Conservation (phyloP, 2,888 invertebrate genomes). For the Thysanoteuthis rhombus region DNA sequence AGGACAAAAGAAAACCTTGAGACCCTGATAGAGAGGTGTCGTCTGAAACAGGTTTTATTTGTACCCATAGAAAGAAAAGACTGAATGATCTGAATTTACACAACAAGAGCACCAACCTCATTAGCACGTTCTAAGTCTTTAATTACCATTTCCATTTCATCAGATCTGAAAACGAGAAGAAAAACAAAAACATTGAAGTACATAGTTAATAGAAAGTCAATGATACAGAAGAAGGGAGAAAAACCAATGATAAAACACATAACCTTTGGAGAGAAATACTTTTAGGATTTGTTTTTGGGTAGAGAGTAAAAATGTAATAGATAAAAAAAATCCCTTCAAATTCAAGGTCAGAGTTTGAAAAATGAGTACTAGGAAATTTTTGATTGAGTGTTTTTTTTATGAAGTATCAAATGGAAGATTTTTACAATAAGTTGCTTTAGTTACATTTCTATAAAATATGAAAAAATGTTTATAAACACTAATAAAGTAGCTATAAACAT, state of each 20-base stretch:
- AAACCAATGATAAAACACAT: not conserved
- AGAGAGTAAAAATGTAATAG: not conserved
- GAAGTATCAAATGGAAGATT: not conserved
- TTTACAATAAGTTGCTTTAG: not conserved
- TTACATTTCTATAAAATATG: not conserved
- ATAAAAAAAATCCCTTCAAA: not conserved
- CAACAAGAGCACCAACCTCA: constrained; percentile 61
- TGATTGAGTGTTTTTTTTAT: not conserved
- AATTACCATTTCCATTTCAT: constrained; percentile 71
- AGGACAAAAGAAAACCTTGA: not conserved
- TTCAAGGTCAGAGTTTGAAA: not conserved
- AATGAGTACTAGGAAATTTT: not conserved
- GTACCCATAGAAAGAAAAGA: not conserved
- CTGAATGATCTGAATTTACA: not conserved
- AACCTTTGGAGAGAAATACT: not conserved
- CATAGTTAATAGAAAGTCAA: not conserved
- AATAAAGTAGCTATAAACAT: not conserved
- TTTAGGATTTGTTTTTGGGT: not conserved
- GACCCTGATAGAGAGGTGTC: no score
- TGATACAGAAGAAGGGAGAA: not conserved
- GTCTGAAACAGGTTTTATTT: not conserved
- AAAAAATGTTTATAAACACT: not conserved
- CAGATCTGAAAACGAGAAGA: constrained; percentile 62
- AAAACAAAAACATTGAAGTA: not conserved
- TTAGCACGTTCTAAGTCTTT: constrained; percentile 71